Conservation (phyloP, 2,888 invertebrate genomes). For the Digitonthophagus gazella region DNA sequence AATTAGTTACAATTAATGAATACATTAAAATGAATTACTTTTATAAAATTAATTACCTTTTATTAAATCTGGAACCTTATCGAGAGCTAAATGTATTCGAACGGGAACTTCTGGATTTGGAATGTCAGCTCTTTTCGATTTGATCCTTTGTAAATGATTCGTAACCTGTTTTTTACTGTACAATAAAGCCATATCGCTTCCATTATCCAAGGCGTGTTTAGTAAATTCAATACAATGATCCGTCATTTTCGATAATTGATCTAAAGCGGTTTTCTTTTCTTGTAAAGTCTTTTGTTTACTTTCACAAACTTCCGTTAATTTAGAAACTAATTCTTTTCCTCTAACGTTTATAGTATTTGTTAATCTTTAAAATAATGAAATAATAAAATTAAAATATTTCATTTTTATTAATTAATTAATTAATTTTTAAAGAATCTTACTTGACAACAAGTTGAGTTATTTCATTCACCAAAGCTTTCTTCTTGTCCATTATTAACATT, state of each 20-base stretch:
- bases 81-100: slow-evolving; percentile 74
- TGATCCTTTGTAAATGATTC: slow-evolving; percentile 76
- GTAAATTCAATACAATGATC: slow-evolving; percentile 89
- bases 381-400: neutral
- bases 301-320: slow-evolving; percentile 76
- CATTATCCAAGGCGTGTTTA: slow-evolving; percentile 71
- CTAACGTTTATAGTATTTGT: slow-evolving; percentile 80
- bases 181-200: slow-evolving; percentile 80
- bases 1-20: neutral
- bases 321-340: slow-evolving; percentile 78
- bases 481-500: slow-evolving; percentile 80
- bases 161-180: slow-evolving; percentile 77
- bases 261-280: slow-evolving; percentile 81
- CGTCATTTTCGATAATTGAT: slow-evolving; percentile 78
- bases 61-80: slow-evolving; percentile 77
- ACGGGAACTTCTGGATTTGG: slow-evolving; percentile 89
- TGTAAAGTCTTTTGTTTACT: slow-evolving; percentile 75
- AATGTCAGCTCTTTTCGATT: slow-evolving; percentile 80
- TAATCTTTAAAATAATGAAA: slow-evolving; percentile 53
- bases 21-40: neutral
- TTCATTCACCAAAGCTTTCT: slow-evolving; percentile 80
- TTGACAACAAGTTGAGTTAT: slow-evolving; percentile 85
- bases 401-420: neutral
- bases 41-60: slow-evolving; percentile 67
- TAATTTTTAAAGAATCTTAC: slow-evolving; percentile 56